Evolutionary conservation across 2,113 vertebrate species (phyloP).

Genomic region (Numida meleagris): DNA sequence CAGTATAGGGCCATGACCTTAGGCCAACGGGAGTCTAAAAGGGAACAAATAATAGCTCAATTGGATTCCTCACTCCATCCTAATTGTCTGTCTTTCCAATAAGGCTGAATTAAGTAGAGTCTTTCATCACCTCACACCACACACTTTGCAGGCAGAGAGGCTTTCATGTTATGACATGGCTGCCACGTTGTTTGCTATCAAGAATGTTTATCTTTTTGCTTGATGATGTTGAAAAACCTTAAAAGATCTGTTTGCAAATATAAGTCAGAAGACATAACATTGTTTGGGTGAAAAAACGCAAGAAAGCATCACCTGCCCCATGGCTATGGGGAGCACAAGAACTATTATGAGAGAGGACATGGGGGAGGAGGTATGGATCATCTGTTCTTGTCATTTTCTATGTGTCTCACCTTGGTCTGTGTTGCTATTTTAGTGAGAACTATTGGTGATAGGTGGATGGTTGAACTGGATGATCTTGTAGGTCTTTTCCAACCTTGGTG

Average conservation of each 20-base stretch:
- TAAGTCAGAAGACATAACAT: not conserved
- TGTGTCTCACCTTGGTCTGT: not conserved
- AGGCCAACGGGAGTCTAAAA: not conserved
- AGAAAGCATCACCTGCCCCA: not conserved
- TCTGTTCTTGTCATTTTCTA: not conserved
- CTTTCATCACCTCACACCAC: fast-evolving
- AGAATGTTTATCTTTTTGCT: not conserved
- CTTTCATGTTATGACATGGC: not conserved
- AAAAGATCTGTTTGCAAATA: not conserved
- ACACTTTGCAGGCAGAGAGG: not conserved
- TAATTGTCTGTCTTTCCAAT: not conserved
- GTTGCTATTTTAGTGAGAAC: not conserved
- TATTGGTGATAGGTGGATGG: too few relatives aligned
- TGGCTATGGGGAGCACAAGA: not conserved
- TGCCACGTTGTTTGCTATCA: not conserved
- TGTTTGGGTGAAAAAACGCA: not conserved
- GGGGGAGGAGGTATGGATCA: not conserved
- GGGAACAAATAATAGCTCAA: not conserved
- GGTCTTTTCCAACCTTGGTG: too few relatives aligned
- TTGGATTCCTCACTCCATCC: not conserved
- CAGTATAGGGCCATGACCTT: not conserved
- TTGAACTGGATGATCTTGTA: too few relatives aligned
- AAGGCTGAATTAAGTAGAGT: fast-evolving
- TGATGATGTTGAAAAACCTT: not conserved
- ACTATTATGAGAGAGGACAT: not conserved